Base-by-base conservation (phyloP, 2,113 vertebrate species). In the Crocuta crocuta region DNA sequence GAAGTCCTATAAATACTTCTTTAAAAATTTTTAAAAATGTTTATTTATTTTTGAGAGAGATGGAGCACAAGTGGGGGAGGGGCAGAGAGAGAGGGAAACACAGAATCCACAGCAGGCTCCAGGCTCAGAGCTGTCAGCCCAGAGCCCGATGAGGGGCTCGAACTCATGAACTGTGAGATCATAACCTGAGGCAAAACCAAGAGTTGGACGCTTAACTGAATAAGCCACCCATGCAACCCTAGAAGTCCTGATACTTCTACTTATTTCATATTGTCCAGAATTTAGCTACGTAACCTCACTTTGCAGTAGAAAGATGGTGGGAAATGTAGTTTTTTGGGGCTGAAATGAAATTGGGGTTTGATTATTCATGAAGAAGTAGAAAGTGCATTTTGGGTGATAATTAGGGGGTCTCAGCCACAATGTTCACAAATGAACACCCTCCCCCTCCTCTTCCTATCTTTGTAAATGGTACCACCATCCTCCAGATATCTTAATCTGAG, bases 241-340 rank as follows among this genome's bases (percentile, higher is more conserved):
- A 76, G 43, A 28, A 76, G 7, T 76, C 73, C 73, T 28, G 28
- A 31, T 63, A 94, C 35, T 50, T 94, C 17, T 0, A 71, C 31
- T 83, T 88, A 71, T 65, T 84, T 91, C n/a, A 63, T 89, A 80
- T n/a, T 73, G 48, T 16, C 45, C 70, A 88, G 61, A 91, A 83
- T 8, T 91, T 97, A 68, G 70, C 70, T 58, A 21, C 10, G 12
- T 83, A 39, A 50, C 23, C 3, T 91, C 4, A n/a, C 39, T 45
- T 85, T 87, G 24, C 53, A 61, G 33, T 48, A 73, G 35, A 21
- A 81, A 71, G 58, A 93, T 53, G 28, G 48, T 97, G 74, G 61
- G 70, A 73, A 65, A 73, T 48, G 33, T n/a, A 50, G 19, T 48
- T 50, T 50, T 50, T 68, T 93, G 91, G 65, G 66, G 33, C 39